Evolutionary conservation across 2,113 vertebrate species (phyloP), one percentile per base, ranked within the genome.

Genomic region (Kryptolebias marmoratus): DNA sequence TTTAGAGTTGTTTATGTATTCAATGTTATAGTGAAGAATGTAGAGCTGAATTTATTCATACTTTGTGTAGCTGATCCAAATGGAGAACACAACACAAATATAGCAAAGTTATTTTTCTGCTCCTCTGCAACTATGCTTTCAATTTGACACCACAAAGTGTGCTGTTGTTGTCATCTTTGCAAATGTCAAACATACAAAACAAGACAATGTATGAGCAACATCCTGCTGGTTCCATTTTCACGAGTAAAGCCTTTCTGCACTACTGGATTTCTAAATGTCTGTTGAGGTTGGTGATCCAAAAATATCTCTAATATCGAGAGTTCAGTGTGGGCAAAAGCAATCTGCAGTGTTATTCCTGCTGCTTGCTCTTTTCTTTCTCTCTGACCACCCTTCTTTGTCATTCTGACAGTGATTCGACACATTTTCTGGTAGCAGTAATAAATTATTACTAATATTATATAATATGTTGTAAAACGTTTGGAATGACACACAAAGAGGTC

Each of bases 171-270:
- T 28, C 27, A 28, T 48, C 15, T 31, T 11, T 49, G 44, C 61
- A 64, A 49, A 64, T 64, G 61, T 64, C 61, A 48, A 15, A 60
- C 36, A 44, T 27, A 27, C 39, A 61, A 61, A 45, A 45, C 36
- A 27, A 61, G 22, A 27, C 4, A 61, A 61, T 61, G 39, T 14
- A 14, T 45, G 39, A 61, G 39, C 58, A 14, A 45, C 39, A 61
- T 28, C 58, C 58, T 63, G 60, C 44, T 63, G 60, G 14, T 30
- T 27, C 44, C 27, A 64, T 64, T 10, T n/a, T 32, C n/a, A 32
- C 61, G 18, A 18, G 28, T 31, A n/a, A 42, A 42, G 39, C 10
- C 11, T n/a, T 31, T 39, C 49, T 42, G 63, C 49, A 52, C 30
- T 42, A 52, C 49, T 31, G 27, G 39, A 42, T 30, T 45, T 68